Evolutionary conservation across 2,113 vertebrate species (phyloP).

Genomic region (Excalfactoria chinensis): DNA sequence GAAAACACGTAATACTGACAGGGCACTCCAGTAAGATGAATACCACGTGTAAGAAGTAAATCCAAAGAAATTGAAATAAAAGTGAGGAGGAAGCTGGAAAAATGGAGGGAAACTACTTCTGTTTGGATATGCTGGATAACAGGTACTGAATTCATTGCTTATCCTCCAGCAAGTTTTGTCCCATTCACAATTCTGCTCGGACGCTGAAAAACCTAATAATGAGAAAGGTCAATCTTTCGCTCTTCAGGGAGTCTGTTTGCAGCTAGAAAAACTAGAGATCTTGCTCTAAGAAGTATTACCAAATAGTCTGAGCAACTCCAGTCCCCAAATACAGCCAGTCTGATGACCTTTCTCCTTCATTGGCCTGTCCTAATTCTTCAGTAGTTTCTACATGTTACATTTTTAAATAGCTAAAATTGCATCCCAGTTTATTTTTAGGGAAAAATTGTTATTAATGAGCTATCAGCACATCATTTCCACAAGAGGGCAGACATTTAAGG

Average conservation of each 20-base stretch:
- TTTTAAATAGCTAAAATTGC: conserved; percentile 44
- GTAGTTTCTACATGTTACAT: conserved; percentile 33
- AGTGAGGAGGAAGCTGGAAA: background rate
- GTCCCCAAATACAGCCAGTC: rapidly evolving
- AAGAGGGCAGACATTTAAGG: conserved; percentile 26
- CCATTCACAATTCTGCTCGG: background rate
- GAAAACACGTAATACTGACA: background rate
- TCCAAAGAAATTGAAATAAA: background rate
- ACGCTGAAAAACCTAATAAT: background rate
- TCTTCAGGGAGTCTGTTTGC: background rate
- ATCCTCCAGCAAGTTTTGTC: background rate
- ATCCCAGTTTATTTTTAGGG: conserved; percentile 55
- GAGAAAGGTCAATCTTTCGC: background rate
- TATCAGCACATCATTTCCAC: conserved; percentile 17
- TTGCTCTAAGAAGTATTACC: background rate
- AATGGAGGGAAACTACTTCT: background rate
- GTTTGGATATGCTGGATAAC: background rate
- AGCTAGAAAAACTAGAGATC: background rate
- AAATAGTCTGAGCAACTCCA: conserved; percentile 10
- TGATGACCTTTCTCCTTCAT: conserved; percentile 33
- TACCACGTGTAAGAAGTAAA: background rate
- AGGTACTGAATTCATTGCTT: background rate
- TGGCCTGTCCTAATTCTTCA: conserved; percentile 7
- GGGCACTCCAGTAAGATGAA: background rate
- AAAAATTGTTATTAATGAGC: conserved; percentile 30